Evolutionary conservation across 2,797 vertebrate genomes (phyloP), one percentile per base, ranked within the genome.

Genomic region (Distichodus sexfasciatus): DNA sequence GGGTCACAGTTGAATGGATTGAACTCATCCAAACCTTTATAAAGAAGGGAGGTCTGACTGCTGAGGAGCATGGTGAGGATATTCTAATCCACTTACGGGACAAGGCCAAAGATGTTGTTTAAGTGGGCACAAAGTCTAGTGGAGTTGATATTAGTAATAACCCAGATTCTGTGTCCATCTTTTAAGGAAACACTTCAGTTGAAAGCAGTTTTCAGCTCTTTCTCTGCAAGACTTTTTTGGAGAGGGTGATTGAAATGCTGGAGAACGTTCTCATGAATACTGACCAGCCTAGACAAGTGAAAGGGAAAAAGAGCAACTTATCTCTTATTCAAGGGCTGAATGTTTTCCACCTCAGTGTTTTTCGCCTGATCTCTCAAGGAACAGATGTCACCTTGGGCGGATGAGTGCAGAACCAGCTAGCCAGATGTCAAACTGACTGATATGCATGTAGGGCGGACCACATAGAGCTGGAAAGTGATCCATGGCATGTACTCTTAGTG

Each of bases 401-500:
- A 15, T 21, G n/a, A 23, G 6, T 46, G 40, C 68, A 3, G 2
- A 12, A 0, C 14, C 48, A 2, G 1, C 6, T 2, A 33, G 6
- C 40, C 67, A 69, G 36, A n/a, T 6, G 19, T 62, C 17, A 71
- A 71, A 71, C 59, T 63, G 8, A 29, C 0, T 53, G 59, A 63
- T 70, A 58, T 63, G 26, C 28, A 17, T 62, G 24, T 24, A 40
- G 23, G 58, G 36, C 23, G 68, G 47, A 70, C 17, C 46, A 26
- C 36, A 10, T 54, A 63, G 58, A 70, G 53, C 48, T 70, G 41
- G n/a, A 53, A 17, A 63, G 58, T 70, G 47, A 62, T 11, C 10
- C 40, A n/a, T 67, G 50, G 40, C 40, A 2, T 58, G 41, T 58
- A 48, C 29, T 19, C 1, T 58, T 17, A 47, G n/a, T n/a, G n/a